phyloP scores from a whole-genome alignment of 2,888 invertebrate species.

The Drosophila hamatofila region DNA sequence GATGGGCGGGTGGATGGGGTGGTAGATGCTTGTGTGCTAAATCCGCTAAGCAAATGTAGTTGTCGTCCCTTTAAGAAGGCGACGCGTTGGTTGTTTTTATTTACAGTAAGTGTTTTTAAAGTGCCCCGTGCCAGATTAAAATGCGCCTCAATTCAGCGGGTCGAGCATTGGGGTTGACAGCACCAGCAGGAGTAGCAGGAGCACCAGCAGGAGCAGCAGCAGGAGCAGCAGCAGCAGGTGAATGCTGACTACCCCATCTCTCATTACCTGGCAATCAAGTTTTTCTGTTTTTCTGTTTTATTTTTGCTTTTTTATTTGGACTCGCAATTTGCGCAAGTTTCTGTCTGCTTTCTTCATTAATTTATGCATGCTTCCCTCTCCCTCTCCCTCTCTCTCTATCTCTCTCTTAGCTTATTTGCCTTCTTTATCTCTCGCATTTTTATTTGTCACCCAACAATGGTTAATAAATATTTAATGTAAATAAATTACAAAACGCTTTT shows the following conservation, averaged over 20 bases:
- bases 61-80: slow-evolving; percentile 66
- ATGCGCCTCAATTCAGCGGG: slow-evolving; percentile 31
- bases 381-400: background rate
- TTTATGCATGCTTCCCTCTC: slow-evolving; percentile 52
- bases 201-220: background rate
- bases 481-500: slow-evolving; percentile 77
- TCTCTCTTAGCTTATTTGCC: background rate
- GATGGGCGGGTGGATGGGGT: background rate
- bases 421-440: slow-evolving; percentile 32
- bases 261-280: slow-evolving; percentile 52
- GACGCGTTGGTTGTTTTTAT: slow-evolving; percentile 59
- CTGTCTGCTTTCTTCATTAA: slow-evolving; percentile 50
- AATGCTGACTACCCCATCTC: slow-evolving; percentile 6
- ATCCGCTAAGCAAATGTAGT: slow-evolving; percentile 80
- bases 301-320: slow-evolving; percentile 12
- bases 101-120: slow-evolving; percentile 70
- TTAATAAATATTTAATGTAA: slow-evolving; percentile 75
- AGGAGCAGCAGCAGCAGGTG: slow-evolving; percentile 4
- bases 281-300: background rate
- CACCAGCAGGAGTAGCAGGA: background rate
- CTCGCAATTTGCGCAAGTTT: slow-evolving; percentile 47
- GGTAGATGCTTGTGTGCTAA: slow-evolving; percentile 36
- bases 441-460: slow-evolving; percentile 70
- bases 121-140: slow-evolving; percentile 64
- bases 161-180: background rate